Percentiles rank a stretch among this genome's conserved stretches.
phyloP scores from a whole-genome alignment of 2,888 invertebrate species.

The Entomobrya proxima region DNA sequence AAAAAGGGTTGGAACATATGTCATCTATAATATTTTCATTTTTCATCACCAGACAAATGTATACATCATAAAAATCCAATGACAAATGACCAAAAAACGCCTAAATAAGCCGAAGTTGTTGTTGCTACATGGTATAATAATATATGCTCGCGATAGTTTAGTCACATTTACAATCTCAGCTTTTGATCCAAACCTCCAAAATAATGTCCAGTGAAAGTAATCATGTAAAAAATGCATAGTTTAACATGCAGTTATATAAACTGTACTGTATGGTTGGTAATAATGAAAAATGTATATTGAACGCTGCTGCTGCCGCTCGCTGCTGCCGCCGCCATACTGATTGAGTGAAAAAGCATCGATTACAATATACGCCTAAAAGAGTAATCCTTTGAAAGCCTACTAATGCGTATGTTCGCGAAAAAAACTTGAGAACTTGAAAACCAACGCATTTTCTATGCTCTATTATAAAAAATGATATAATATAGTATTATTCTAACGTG shows the following conservation, averaged over 20 bases:
- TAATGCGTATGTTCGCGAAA: neutral
- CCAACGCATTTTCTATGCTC: neutral
- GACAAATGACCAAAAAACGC: too few relatives aligned
- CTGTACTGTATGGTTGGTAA: neutral
- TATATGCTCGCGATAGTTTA: neutral
- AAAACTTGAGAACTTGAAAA: too few relatives aligned
- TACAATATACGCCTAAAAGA: neutral
- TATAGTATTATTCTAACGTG: too few relatives aligned
- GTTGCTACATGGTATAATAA: too few relatives aligned
- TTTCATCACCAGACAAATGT: too few relatives aligned
- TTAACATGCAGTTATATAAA: neutral
- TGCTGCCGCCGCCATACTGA: neutral
- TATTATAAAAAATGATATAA: conserved; percentile 12
- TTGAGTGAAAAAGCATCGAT: neutral
- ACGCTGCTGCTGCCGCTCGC: neutral
- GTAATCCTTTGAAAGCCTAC: too few relatives aligned
- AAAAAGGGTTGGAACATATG: too few relatives aligned
- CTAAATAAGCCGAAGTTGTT: too few relatives aligned
- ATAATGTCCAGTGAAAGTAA: conserved; percentile 52
- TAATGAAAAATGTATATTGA: too few relatives aligned
- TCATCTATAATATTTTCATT: too few relatives aligned
- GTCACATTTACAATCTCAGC: neutral
- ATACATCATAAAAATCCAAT: too few relatives aligned
- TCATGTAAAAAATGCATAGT: neutral
- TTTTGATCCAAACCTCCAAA: conserved; percentile 68